Base-by-base conservation (phyloP, 2,113 vertebrate genomes). In the Protomyctophum bolini region DNA sequence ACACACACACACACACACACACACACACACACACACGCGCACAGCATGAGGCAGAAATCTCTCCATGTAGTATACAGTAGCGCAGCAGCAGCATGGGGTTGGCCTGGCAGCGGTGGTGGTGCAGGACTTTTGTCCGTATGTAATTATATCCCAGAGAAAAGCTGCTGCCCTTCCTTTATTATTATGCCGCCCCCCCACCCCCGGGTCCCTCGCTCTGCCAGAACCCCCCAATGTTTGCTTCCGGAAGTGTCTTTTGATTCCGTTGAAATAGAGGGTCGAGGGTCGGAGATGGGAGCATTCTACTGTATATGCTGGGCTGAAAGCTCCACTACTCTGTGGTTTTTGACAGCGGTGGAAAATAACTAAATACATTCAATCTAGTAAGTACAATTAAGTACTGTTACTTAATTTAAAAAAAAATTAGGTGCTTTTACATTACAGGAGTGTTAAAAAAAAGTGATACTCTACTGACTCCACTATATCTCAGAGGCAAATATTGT, bases 221-320 rank as follows among this genome's bases (percentile, higher is more conserved):
- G 33, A n/a, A n/a, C 70, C 70, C 58, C 1, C 41, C 41, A n/a
- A n/a, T 57, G 8, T 74, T 71, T 61, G 57, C 28, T 33, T 73
- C 73, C 77, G 80, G 79, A 91, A 91, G 83, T 86, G 21, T 88
- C 77, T 87, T 83, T 91, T 92, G 84, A 87, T 77, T 86, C 85
- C 86, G 93, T 93, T 93, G 67, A 82, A 87, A 85, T 63, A 73
- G 48, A 63, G 81, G 68, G 90, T 84, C 80, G 90, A 79, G 72
- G 81, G 85, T 52, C 83, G 81, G 86, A 75, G 58, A 79, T 84
- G 76, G 67, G 4, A 74, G 80, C 80, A 70, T 79, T 90, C 56
- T 91, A 21, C 21, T 21, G 21, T 21, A 78, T 86, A 72, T 45
- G 73, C 77, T 0, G 29, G 82, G 76, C 72, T 77, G 33, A 68